Evolutionary conservation across 37 sponge, comb jelly and placozoan genomes (phyloP), one percentile per base, ranked within the genome.

Genomic region (Halisarca cf. caerulea): DNA sequence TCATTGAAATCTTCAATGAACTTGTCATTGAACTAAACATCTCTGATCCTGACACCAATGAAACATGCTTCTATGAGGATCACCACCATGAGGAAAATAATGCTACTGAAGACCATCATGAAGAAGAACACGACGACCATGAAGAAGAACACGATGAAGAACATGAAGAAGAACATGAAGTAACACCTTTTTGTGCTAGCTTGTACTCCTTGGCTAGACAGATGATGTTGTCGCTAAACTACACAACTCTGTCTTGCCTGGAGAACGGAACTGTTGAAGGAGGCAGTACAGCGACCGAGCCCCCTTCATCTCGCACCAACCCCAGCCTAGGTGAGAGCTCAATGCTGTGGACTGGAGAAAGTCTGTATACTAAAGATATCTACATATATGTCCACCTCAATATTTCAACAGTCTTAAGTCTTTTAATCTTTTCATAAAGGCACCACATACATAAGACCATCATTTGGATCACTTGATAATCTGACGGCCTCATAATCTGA

Each of bases 201-300:
- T 1, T 74, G 45, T 74, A 74, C 77, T 40, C 36, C 9, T 0
- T 74, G 42, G 41, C 6, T 11, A 74, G 44, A 43, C n/a, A 75
- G 78, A 28, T 87, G 40, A 38, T 87, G 6, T 25, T 87, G 37
- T 21, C n/a, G 0, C 83, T 87, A 21, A 87, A 87, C 57, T 25
- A 73, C 58, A 87, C 88, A 21, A 73, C 68, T 5, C 66, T 27
- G 3, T 82, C 77, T 42, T 87, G 88, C 38, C 88, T 87, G 45
- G 25, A 25, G 7, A 74, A 74, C 41, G 77, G 77, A 2, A 74
- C 77, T 25, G 20, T 5, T n/a, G n/a, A n/a, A 3, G 45, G 45
- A n/a, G 33, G 35, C 30, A 3, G 2, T 3, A 34, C 1, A 28
- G 4, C 0, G 0, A n/a, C 69, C 3, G 69, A 68, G 35, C 51